Base-by-base conservation (phyloP, 2,113 vertebrate species). In the Burhinus oedicnemus region DNA sequence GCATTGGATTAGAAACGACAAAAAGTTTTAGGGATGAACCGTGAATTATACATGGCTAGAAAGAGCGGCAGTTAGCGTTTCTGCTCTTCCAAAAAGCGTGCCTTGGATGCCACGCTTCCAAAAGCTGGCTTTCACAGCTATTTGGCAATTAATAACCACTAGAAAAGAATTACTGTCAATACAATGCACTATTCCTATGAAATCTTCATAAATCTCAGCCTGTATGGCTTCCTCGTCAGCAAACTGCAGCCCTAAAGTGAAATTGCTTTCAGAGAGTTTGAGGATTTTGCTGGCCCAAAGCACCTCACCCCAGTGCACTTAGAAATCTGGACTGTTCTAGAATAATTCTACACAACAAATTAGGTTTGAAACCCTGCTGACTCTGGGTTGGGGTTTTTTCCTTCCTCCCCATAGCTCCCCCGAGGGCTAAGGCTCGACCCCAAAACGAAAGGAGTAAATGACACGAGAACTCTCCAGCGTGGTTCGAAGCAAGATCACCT, bases 1-100 rank as follows among this genome's bases (percentile, higher is more conserved):
- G 19, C 49, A 23, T 55, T 14, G 32, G 1, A 0, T 6, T 10
- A 18, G 30, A 21, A 65, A 49, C 1, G 10, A 7, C 13, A 5
- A 18, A 5, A 45, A 47, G 49, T 11, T 51, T 51, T 51, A 25
- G 49, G 49, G 49, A 23, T 25, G 23, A 51, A 51, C 16, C 9
- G 32, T 2, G 47, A 40, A 36, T 60, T n/a, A 9, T 2, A 22
- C 15, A 5, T 6, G 14, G 65, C 25, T 45, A 5, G 30, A 29
- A 49, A 23, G 15, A 36, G 29, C 61, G n/a, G 7, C 66, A 7
- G 26, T 34, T n/a, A 12, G 11, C 8, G 3, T 23, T 30, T 23
- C 44, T 57, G 47, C 87, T 71, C 58, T 21, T 29, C 55, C 36
- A 30, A 26, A 45, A 12, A 32, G 22, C 19, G 6, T 4, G 22